Base-by-base conservation (phyloP, 2,888 invertebrate genomes). In the Cloeon dipterum region DNA sequence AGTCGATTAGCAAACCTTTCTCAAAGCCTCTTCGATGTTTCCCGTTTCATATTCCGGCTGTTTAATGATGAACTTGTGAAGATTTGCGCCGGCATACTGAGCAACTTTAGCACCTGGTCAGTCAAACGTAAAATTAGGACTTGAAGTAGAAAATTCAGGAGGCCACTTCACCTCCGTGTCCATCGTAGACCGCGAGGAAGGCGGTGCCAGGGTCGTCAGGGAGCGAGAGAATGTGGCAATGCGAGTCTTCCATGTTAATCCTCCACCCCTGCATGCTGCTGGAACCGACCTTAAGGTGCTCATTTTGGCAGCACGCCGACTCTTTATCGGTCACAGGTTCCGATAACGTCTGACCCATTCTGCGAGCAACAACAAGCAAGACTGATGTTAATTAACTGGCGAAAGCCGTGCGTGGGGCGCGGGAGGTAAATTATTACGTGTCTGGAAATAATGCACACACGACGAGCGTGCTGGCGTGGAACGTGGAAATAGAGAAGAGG, bases 241-340 rank as follows among this genome's bases (percentile, higher is more conserved):
- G 98, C 0, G 91, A 85, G 59, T 98, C 98, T 62, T 98, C 98
- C 98, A 99, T 98, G 45, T 86, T 86, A 39, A 93, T 77, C 43
- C 98, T 64, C 98, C 98, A 99, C 56, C 98, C 98, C 60, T 99
- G 98, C 96, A 98, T 98, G 53, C 86, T 91, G 16, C 91, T 91
- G 2, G 91, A 86, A n/a, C 89, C 96, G 4, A 98, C 89, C 48
- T 67, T 60, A 44, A 65, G 66, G 26, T 66, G 61, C 20, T 65
- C 58, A 54, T 82, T 79, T 54, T 77, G 73, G 49, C 81, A 79
- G 55, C 74, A 74, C 8, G 79, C 67, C 1, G 83, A 79, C 51
- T 81, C 77, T 59, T 83, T 85, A 44, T 74, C 70, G 20, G 94
- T 94, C 44, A 94, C 79, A 32, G 96, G 96, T 61, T 96, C 94